Percentiles rank a stretch among this genome's conserved stretches.
phyloP scores from a whole-genome alignment of 2,888 invertebrate genomes.

The Sarcophaga variegata region DNA sequence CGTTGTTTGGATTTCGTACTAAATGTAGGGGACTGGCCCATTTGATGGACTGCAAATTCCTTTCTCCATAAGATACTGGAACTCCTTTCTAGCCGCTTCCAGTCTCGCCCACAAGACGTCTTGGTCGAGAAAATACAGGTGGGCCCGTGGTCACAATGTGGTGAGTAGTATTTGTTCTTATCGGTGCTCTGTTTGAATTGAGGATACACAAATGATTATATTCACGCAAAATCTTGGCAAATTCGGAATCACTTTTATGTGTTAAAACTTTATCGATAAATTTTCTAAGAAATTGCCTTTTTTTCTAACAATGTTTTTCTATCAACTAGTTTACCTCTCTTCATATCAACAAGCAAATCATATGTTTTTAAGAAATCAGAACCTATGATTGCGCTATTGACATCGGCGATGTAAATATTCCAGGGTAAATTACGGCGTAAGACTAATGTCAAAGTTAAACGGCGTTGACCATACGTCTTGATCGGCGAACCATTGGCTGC shows the following conservation, averaged over 20 bases:
- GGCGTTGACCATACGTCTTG: slow-evolving; percentile 45
- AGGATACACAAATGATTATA: slow-evolving; percentile 69
- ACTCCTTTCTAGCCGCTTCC: too few relatives aligned
- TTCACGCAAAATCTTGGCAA: slow-evolving; percentile 17
- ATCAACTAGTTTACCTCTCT: slow-evolving; percentile 32
- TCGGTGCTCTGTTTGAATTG: slow-evolving; percentile 13
- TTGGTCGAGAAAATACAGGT: too few relatives aligned
- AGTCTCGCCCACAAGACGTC: too few relatives aligned
- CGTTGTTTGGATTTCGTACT: too few relatives aligned
- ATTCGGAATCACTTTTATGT: not conserved
- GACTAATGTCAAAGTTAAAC: too few relatives aligned
- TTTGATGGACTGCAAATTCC: too few relatives aligned
- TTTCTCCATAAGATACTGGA: too few relatives aligned
- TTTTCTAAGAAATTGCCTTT: slow-evolving; percentile 19
- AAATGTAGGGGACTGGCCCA: too few relatives aligned
- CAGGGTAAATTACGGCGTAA: too few relatives aligned
- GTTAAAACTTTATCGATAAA: slow-evolving; percentile 8
- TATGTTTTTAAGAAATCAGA: slow-evolving; percentile 29
- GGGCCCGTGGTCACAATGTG: not conserved
- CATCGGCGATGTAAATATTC: slow-evolving; percentile 31
- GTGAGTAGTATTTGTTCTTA: not conserved
- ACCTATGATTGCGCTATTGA: slow-evolving; percentile 22
- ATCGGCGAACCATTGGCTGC: slow-evolving; percentile 18
- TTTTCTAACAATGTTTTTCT: slow-evolving; percentile 24
- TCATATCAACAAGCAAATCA: slow-evolving; percentile 36